phyloP scores from a whole-genome alignment of 35 echinoderm and acorn worm species.

The Amphiura filiformis region DNA sequence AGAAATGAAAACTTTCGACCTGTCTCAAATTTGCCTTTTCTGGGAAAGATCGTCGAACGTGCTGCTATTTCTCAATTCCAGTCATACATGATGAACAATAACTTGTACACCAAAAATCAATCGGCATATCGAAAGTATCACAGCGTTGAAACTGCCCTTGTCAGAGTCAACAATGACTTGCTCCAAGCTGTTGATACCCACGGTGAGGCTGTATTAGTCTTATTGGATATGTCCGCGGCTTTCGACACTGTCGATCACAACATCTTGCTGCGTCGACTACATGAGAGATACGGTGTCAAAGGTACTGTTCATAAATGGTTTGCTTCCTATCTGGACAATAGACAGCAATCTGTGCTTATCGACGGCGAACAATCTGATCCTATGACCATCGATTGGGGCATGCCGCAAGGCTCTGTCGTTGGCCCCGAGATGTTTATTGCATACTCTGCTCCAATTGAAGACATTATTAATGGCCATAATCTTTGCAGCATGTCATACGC shows the following conservation, averaged over 20 bases:
- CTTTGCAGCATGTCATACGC: constrained; percentile 4
- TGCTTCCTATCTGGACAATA: not conserved
- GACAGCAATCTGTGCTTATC: constrained; percentile 6
- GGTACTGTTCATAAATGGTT: constrained; percentile 22
- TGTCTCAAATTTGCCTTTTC: constrained; percentile 25
- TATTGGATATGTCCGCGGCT: constrained; percentile 19
- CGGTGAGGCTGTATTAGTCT: constrained; percentile 7
- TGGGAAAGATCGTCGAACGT: constrained; percentile 26
- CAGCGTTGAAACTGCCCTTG: constrained; percentile 24
- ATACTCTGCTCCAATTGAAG: constrained; percentile 17
- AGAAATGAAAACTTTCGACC: not conserved
- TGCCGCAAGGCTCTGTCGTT: constrained; percentile 9
- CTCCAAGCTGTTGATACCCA: not conserved
- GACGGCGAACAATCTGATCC: not conserved
- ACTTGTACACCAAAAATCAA: not conserved
- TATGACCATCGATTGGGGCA: not conserved
- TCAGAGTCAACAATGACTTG: constrained; percentile 32
- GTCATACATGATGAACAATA: constrained; percentile 1
- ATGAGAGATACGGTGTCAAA: constrained; percentile 4
- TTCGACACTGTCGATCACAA: constrained; percentile 32
- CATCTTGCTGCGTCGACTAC: constrained; percentile 4
- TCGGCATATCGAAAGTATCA: constrained; percentile 24
- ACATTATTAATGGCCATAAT: constrained; percentile 12
- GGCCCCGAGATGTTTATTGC: constrained; percentile 10
- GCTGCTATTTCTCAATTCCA: not conserved